phyloP scores from a whole-genome alignment of 2,797 vertebrate genomes.

The Semaprochilodus insignis region DNA sequence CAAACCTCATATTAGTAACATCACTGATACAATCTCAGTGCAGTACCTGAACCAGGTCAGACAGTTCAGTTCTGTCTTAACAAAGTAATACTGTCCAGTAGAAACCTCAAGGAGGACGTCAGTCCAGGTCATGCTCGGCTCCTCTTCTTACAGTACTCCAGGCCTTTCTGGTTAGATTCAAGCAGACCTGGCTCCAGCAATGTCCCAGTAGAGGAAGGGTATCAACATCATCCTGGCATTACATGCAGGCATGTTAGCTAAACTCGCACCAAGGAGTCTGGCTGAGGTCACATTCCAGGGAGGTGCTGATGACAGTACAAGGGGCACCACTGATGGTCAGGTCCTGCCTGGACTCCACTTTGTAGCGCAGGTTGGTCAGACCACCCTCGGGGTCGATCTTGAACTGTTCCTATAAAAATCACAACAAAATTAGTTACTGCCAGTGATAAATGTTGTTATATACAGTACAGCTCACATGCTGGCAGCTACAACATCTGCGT shows the following conservation, averaged over 20 bases:
- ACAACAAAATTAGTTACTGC: neutral
- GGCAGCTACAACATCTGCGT: no score
- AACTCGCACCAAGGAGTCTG: conserved; percentile 93
- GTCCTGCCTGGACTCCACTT: conserved; percentile 85
- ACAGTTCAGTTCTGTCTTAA: conserved; percentile 36
- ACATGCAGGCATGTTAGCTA: conserved; percentile 71
- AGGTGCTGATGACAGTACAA: conserved; percentile 88
- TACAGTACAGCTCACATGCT: no score
- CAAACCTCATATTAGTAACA: conserved; percentile 37
- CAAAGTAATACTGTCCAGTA: conserved; percentile 46
- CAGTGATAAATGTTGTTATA: no score
- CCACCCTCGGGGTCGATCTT: conserved; percentile 94
- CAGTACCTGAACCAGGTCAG: conserved; percentile 37
- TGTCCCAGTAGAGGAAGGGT: neutral
- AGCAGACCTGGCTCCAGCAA: conserved; percentile 17
- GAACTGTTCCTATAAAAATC: conserved; percentile 88
- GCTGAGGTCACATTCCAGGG: conserved; percentile 87
- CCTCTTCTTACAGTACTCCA: neutral
- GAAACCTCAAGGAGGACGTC: conserved; percentile 13
- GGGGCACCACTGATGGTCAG: conserved; percentile 89
- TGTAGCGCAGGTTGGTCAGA: conserved; percentile 87
- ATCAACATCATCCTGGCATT: neutral
- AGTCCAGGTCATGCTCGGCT: neutral
- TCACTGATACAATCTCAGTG: conserved; percentile 39
- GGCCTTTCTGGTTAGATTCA: conserved; percentile 23